Evolutionary conservation across 2,113 vertebrate species (phyloP).

Genomic region (Furnarius figulus): DNA sequence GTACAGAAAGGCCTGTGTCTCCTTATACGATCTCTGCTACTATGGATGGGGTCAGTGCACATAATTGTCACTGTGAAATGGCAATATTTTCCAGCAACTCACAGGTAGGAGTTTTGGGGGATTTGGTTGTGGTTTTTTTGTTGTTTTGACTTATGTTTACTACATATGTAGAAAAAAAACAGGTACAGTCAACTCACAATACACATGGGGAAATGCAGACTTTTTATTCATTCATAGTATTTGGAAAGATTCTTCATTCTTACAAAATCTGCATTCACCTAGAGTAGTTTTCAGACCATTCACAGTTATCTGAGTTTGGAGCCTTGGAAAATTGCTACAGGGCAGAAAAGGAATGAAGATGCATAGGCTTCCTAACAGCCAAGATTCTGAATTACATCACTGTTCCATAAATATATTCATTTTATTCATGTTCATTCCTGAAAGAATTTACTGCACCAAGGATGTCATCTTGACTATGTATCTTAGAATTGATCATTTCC

Average conservation of each 20-base stretch:
- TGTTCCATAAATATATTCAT: conserved; percentile 68
- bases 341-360: conserved; percentile 39
- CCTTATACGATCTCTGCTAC: neutral
- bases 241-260: conserved; percentile 20
- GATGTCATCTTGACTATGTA: conserved; percentile 52
- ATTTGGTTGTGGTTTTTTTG: neutral
- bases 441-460: conserved; percentile 40
- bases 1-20: neutral
- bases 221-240: conserved; percentile 6
- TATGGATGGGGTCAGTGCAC: neutral
- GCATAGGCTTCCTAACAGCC: conserved; percentile 32
- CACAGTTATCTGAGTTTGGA: neutral
- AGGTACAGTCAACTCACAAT: neutral
- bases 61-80: neutral
- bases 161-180: neutral
- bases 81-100: neutral
- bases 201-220: neutral
- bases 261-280: neutral
- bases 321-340: conserved; percentile 15
- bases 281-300: conserved; percentile 20
- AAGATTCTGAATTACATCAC: conserved; percentile 68
- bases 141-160: neutral
- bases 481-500: conserved; percentile 62
- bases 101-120: neutral
- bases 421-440: conserved; percentile 53